Evolutionary conservation across 2,113 vertebrate genomes (phyloP).

Genomic region (Paramormyrops kingsleyae): DNA sequence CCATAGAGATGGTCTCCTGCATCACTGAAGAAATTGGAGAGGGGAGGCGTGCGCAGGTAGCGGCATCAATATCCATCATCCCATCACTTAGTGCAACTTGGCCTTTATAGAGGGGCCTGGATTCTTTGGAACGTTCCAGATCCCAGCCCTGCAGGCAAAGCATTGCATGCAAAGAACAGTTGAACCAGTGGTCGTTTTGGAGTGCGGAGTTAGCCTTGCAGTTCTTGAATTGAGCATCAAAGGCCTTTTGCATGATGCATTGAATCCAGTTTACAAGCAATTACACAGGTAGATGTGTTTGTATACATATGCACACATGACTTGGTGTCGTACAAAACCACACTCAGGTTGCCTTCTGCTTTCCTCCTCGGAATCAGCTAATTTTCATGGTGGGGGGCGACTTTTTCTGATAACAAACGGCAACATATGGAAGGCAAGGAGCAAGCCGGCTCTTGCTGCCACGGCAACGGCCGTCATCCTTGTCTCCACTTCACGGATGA

Average conservation of each 20-base stretch:
- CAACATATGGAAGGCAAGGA: slow-evolving; percentile 4
- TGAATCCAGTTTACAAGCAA: background rate
- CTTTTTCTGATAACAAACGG: background rate
- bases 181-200: background rate
- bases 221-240: background rate
- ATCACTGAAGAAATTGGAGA: slow-evolving; percentile 10
- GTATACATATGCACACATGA: background rate
- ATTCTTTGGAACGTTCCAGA: background rate
- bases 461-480: slow-evolving; percentile 7
- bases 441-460: background rate
- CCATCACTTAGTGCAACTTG: slow-evolving; percentile 1
- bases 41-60: background rate
- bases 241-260: background rate
- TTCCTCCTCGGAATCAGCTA: background rate
- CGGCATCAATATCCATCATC: background rate
- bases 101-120: background rate
- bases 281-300: background rate
- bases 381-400: background rate
- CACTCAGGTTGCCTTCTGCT: background rate
- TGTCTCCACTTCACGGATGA: slow-evolving; percentile 9
- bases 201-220: background rate
- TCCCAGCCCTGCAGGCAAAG: background rate
- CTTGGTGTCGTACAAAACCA: background rate
- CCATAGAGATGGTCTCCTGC: slow-evolving; percentile 12
- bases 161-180: background rate